These are phyloP conservation scores for Rotaria sp. DNA, from an alignment of 2,888 invertebrate species.

Conservation along the genomic window DNA sequence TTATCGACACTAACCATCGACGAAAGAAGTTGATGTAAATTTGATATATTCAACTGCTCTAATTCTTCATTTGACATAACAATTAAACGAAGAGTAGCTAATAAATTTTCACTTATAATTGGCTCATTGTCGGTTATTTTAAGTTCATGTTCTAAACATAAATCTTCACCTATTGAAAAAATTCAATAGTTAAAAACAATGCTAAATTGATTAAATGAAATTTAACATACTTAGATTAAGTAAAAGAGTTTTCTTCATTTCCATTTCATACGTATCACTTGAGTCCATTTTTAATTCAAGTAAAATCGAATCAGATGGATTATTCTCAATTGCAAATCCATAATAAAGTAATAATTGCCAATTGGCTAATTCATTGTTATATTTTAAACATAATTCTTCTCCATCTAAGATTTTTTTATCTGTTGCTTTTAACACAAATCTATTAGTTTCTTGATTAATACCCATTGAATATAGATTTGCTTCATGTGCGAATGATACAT, in stretches of 20 bases:
- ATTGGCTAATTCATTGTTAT: neutral
- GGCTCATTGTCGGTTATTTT: neutral
- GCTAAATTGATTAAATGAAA: no score
- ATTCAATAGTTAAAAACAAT: neutral
- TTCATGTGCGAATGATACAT: neutral
- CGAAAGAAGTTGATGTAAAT: neutral
- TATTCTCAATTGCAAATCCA: neutral
- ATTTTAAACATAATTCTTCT: neutral
- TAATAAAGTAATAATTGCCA: slow-evolving; percentile 3
- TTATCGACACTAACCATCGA: neutral
- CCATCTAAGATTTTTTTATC: neutral
- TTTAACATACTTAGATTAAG: neutral
- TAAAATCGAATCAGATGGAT: neutral
- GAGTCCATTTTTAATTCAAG: neutral
- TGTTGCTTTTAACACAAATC: neutral
- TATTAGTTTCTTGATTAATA: neutral
- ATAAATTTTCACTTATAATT: neutral
- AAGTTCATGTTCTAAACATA: neutral
- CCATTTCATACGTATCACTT: neutral
- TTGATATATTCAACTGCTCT: neutral
- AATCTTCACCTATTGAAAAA: neutral
- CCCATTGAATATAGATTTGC: neutral
- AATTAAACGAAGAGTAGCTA: slow-evolving; percentile 2
- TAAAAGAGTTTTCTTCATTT: neutral
- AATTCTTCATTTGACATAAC: neutral